Base-by-base conservation (phyloP, 2,888 invertebrate species). In the Agrilus biguttatus region DNA sequence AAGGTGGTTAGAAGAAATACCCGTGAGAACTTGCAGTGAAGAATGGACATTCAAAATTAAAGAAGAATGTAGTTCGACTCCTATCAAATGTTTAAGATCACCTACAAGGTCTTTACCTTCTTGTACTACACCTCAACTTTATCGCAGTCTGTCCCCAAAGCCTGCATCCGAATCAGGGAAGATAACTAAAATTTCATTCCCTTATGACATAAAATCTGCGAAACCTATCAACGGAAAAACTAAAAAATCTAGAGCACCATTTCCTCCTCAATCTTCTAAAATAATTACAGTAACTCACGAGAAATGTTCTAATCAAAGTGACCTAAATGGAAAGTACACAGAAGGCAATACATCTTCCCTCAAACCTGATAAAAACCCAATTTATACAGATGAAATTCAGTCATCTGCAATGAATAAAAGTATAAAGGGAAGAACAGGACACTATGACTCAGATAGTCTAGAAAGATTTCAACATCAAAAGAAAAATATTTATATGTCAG, bases 1-100 rank as follows among this genome's bases (percentile, higher is more conserved):
- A 47, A 77, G 81, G 61, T 84, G 84, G 84, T 61, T 84, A 35
- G 83, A 83, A 63, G 77, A 80, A 51, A 79, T 84, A 39, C 80
- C 82, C 3, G 41, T 48, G 37, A 36, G 36, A 45, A 32, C 43
- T 36, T 19, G 43, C 10, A 39, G 37, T 34, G 41, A 43, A 4
- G 35, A 45, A 14, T 28, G 41, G 3, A n/a, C 39, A 33, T 21
- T 19, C 13, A 44, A 21, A 37, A 41, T 38, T 17, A 21, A 33
- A 21, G 37, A 40, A 33, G 33, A n/a, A 10, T 32, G 42, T 28
- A 14, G 12, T n/a, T 6, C 17, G 4, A 41, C n/a, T 4, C 34
- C 45, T 14, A 46, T 49, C 2, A 54, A 52, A 42, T 42, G 53
- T n/a, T 42, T 57, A n/a, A 47, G 63, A 45, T 63, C 63, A 1